A percentile compares a stretch with the other conserved stretches of the same genome.
Evolutionary conservation across 2,797 vertebrate species (phyloP).

Genomic region (Melanotaenia parkinsoni): DNA sequence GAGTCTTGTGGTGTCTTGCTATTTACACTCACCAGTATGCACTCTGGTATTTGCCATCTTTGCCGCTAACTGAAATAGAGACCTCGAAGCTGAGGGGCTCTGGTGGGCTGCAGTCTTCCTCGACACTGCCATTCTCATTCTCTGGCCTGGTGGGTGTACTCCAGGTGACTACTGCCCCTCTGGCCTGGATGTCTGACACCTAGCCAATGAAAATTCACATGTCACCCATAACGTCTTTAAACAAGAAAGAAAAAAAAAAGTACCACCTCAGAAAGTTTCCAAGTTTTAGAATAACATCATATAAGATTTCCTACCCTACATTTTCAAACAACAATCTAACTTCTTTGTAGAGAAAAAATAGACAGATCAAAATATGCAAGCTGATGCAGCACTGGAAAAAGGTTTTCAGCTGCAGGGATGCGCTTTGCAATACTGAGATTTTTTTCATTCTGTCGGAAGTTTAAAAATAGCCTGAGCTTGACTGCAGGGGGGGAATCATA

Average conservation of each 20-base stretch:
- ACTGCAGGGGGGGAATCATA: conserved; percentile 42
- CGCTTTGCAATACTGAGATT: conserved; percentile 38
- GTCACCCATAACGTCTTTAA: conserved; percentile 6
- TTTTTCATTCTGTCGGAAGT: conserved; percentile 56
- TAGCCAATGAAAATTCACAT: conserved; percentile 53
- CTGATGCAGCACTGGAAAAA: conserved; percentile 19
- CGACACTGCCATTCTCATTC: conserved; percentile 76
- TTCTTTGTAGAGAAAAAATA: background rate
- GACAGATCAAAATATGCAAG: conserved; percentile 24
- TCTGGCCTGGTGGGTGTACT: conserved; percentile 82
- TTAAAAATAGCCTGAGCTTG: conserved; percentile 61
- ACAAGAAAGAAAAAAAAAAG: background rate
- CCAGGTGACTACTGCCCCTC: conserved; percentile 87
- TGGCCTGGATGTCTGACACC: conserved; percentile 92
- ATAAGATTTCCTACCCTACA: no score
- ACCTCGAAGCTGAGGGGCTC: conserved; percentile 89
- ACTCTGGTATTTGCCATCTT: conserved; percentile 92
- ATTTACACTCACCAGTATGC: conserved; percentile 85
- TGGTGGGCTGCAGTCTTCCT: conserved; percentile 58
- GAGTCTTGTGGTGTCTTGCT: background rate
- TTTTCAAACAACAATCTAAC: background rate
- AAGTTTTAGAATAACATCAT: background rate
- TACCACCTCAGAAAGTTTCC: no score
- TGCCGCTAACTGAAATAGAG: conserved; percentile 88
- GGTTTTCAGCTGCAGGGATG: conserved; percentile 33